Evolutionary conservation across 2,888 invertebrate genomes (phyloP), one percentile per base, ranked within the genome.

Genomic region (Luffia ferchaultella): DNA sequence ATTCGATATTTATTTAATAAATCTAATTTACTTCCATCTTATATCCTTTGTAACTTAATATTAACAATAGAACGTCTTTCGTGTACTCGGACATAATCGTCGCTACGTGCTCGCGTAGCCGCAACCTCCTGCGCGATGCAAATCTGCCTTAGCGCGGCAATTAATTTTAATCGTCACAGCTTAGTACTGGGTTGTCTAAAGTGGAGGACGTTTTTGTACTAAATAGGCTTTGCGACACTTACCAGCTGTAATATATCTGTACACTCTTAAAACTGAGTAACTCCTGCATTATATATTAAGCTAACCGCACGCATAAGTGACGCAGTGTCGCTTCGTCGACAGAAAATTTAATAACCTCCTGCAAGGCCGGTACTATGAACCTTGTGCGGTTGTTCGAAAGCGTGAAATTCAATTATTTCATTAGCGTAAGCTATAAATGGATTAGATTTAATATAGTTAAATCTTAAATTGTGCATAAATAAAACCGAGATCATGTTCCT

Each of bases 111-210:
- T 12, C 30, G 30, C 30, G 16, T 18, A 2, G 18, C 45, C 2
- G 16, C 43, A 2, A 17, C 16, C 19, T 20, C 30, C 5, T 30
- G 53, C 54, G 59, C 60, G 62, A 64, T 62, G 61, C 61, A 62
- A 64, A 63, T 61, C 64, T 64, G 65, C 62, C 58, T 65, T 61
- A 61, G 62, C 64, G 60, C 58, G 65, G 68, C 74, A 71, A 77
- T 76, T 73, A 77, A 74, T 71, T 77, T 74, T 70, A 74, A 75
- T 68, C 67, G 63, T 57, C 57, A 49, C 57, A 55, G 63, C 62
- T 67, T 60, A 61, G 61, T 63, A 62, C 62, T 63, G 62, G 30
- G 30, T 12, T 12, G 30, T 30, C 30, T 59, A 56, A 55, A 54
- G 49, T 42, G 46, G n/a, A 18, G 55, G 57, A 57, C 58, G 63